Evolutionary conservation across 1,140 invertebrate genomes (phyloP).

Genomic region (Drosophila willistoni): DNA sequence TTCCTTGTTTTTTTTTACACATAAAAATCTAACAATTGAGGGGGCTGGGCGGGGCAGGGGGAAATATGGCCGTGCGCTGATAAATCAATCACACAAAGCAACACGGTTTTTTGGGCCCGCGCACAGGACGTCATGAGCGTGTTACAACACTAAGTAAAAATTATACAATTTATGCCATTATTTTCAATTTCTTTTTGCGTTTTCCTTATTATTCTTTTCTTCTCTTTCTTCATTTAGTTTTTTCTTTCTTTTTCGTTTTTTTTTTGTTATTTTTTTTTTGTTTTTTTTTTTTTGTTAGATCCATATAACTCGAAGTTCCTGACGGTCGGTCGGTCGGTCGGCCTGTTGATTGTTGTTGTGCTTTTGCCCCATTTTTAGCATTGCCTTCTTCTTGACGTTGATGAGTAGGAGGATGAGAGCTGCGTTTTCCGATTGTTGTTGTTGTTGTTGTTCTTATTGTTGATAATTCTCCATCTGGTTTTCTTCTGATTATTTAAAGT

Average conservation of each 20-base stretch:
- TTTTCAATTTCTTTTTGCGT: conserved; percentile 7
- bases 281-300: conserved; percentile 33
- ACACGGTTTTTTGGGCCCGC: conserved; percentile 61
- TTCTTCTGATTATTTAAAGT: conserved; percentile 58
- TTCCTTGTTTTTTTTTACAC: conserved; percentile 36
- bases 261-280: not conserved
- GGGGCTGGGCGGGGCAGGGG: conserved; percentile 5
- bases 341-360: conserved; percentile 32
- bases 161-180: conserved; percentile 73
- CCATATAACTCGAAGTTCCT: conserved; percentile 73
- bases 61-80: conserved; percentile 29
- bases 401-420: conserved; percentile 59
- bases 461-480: conserved; percentile 17
- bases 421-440: conserved; percentile 43
- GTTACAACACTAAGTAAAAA: conserved; percentile 76
- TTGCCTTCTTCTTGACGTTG: conserved; percentile 29
- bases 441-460: conserved; percentile 15
- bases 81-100: conserved; percentile 50
- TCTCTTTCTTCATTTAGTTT: not conserved
- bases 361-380: conserved; percentile 31
- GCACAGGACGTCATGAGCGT: conserved; percentile 75
- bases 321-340: conserved; percentile 67
- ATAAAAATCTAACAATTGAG: conserved; percentile 33
- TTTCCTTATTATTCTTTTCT: not conserved
- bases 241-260: not conserved